phyloP scores from a whole-genome alignment of 2,888 invertebrate genomes.

The Mongoloraphidia duomilia region DNA sequence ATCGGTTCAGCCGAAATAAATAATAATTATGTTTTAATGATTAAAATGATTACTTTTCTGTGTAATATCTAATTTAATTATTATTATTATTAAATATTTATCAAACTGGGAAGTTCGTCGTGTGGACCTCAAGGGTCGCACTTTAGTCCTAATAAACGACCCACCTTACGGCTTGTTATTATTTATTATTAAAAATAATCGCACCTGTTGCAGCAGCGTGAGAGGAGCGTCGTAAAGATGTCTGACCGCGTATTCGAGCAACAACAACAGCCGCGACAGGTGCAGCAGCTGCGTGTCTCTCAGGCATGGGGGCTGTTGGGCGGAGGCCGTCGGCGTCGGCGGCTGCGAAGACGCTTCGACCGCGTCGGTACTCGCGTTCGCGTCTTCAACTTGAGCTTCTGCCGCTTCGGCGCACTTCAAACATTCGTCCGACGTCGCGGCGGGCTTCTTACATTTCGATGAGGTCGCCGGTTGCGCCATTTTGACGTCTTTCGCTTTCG shows the following conservation, averaged over 20 bases:
- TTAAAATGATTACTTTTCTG: no score
- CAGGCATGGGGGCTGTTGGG: constrained; percentile 20
- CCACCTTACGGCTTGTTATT: no score
- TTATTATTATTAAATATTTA: no score
- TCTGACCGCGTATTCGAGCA: constrained; percentile 89
- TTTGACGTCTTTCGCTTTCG: background rate
- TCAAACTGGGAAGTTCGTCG: no score
- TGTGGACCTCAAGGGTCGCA: no score
- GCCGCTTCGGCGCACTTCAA: constrained; percentile 30
- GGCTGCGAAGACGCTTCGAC: background rate
- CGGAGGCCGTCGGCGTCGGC: background rate
- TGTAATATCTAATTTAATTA: no score
- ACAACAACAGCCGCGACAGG: constrained; percentile 65
- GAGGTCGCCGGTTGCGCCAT: background rate
- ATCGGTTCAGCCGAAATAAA: no score
- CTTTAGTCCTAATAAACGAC: no score
- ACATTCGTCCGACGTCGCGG: constrained; percentile 31
- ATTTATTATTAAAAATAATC: constrained; percentile 8
- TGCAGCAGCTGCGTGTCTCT: constrained; percentile 62
- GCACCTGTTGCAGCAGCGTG: constrained; percentile 69
- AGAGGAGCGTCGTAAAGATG: constrained; percentile 89
- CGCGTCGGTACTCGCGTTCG: constrained; percentile 16
- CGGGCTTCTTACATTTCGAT: no score
- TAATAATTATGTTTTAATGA: no score
- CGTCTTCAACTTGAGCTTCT: constrained; percentile 27